Conservation (phyloP, 2,888 invertebrate genomes). For the Oxyteleia sp. region DNA sequence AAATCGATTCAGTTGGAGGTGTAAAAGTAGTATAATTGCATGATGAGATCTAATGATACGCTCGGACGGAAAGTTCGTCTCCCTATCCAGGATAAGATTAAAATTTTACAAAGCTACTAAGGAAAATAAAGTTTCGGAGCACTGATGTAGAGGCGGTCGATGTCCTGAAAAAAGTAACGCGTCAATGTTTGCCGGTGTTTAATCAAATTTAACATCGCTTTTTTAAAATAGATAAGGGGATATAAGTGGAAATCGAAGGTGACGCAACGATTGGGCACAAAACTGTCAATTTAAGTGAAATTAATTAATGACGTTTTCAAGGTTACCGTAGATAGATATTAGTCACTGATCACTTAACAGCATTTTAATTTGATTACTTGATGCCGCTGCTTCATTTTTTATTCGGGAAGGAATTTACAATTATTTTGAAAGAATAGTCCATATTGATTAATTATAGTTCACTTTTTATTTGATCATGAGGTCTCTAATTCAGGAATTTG, state of each 20-base stretch:
- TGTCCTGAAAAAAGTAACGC: neutral
- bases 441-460: no score
- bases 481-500: no score
- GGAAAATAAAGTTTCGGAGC: neutral
- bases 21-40: no score
- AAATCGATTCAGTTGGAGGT: no score
- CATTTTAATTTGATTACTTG: no score
- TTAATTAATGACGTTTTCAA: neutral
- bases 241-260: neutral
- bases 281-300: conserved; percentile 4
- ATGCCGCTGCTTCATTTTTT: no score
- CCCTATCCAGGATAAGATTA: neutral
- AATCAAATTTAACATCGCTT: neutral
- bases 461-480: no score
- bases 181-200: neutral
- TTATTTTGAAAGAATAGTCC: no score
- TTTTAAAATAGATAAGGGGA: neutral
- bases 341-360: neutral
- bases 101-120: neutral
- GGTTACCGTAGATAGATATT: neutral
- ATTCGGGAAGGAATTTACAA: no score
- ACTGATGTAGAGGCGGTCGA: neutral
- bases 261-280: neutral
- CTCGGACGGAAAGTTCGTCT: neutral
- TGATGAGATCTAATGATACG: no score